Conservation (phyloP, 2,797 vertebrate species). For the Otolemur crassicaudatus region DNA sequence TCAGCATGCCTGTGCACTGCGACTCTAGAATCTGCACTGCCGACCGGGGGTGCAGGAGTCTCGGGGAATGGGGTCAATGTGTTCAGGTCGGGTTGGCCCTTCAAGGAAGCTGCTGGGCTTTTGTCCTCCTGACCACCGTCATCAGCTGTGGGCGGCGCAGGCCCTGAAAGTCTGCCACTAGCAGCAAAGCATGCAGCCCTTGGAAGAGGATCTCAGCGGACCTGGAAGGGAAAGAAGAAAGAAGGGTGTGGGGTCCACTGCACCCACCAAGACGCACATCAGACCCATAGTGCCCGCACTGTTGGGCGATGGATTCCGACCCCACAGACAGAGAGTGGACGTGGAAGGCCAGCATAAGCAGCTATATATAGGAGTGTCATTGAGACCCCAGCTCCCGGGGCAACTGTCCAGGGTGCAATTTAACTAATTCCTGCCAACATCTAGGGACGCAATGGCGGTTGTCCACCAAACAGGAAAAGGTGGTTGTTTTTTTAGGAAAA, state of each 20-base stretch:
- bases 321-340: neutral
- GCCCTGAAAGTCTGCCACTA: neutral
- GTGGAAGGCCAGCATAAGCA: accelerated
- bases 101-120: neutral
- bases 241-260: neutral
- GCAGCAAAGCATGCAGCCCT: neutral
- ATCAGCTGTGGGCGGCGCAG: neutral
- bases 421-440: neutral
- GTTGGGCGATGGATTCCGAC: neutral
- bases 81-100: neutral
- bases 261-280: neutral
- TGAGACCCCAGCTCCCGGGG: neutral
- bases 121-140: neutral
- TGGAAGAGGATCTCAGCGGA: neutral
- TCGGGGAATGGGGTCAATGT: too few species aligned
- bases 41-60: neutral
- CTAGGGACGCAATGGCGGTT: neutral
- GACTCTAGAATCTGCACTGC: neutral
- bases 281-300: neutral
- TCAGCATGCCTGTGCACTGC: neutral
- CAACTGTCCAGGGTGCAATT: neutral
- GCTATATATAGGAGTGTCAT: accelerated
- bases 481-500: neutral
- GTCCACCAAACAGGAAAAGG: neutral
- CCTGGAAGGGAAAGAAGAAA: neutral